A percentile compares a stretch with the other conserved stretches of the same genome.
These are phyloP conservation scores for Chlorodrepanis virens DNA, from an alignment of 2,113 vertebrate species.

Conservation along the genomic window DNA sequence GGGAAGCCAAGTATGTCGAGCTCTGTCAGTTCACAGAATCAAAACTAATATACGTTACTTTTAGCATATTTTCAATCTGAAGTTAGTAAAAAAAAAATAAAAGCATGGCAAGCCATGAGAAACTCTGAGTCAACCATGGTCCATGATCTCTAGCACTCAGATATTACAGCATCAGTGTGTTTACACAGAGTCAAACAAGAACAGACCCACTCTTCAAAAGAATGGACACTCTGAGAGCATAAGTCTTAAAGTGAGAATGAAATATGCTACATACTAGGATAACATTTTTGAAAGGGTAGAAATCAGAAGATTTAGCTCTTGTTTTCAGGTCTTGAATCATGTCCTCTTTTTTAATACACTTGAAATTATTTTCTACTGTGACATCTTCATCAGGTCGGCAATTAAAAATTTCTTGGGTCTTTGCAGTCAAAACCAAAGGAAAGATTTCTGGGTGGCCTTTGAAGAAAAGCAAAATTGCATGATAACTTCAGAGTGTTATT, in stretches of 20 bases:
- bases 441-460: slow-evolving; percentile 85
- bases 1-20: not conserved
- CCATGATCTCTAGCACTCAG: not conserved
- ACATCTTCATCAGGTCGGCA: slow-evolving; percentile 83
- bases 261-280: slow-evolving; percentile 74
- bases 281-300: slow-evolving; percentile 82
- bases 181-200: not conserved
- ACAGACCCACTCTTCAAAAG: not conserved
- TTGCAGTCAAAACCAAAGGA: slow-evolving; percentile 86
- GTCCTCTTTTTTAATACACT: slow-evolving; percentile 84
- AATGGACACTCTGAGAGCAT: not conserved
- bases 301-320: slow-evolving; percentile 89
- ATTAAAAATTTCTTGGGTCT: slow-evolving; percentile 88
- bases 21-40: not conserved
- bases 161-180: not conserved
- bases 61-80: not conserved
- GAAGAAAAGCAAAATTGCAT: not conserved
- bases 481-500: not conserved
- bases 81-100: not conserved
- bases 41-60: not conserved
- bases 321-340: slow-evolving; percentile 83
- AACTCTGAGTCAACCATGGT: not conserved
- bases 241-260: not conserved
- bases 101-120: not conserved
- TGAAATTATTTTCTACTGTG: slow-evolving; percentile 81